Conservation (phyloP, 2,888 invertebrate species). For the Oxycera nigricornis region DNA sequence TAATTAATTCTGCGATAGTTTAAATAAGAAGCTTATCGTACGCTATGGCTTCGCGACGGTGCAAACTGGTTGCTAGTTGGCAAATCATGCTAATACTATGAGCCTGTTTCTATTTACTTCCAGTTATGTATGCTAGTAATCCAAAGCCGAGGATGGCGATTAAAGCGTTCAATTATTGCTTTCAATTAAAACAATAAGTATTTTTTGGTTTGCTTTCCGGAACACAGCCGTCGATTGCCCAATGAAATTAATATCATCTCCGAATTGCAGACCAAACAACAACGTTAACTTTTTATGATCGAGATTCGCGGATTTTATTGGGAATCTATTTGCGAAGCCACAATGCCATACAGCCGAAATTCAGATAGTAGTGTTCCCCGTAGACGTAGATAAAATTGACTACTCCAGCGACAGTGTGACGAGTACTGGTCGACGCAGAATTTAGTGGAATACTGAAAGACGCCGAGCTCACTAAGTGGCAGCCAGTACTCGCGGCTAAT, state of each 20-base stretch:
- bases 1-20: not conserved
- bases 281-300: not conserved
- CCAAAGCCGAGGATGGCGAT: too few species aligned
- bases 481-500: not conserved
- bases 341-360: not conserved
- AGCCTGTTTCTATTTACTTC: not conserved
- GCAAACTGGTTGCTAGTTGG: not conserved
- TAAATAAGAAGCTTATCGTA: not conserved
- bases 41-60: not conserved
- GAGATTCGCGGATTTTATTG: not conserved
- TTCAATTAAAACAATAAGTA: not conserved
- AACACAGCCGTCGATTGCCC: not conserved
- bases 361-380: not conserved
- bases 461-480: not conserved
- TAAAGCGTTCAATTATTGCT: not conserved
- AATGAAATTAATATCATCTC: not conserved
- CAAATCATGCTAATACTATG: not conserved
- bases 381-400: not conserved
- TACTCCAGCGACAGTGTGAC: not conserved
- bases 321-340: not conserved
- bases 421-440: not conserved
- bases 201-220: not conserved
- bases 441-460: constrained; percentile 14
- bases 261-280: not conserved
- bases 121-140: too few species aligned